phyloP scores from a whole-genome alignment of 2,888 invertebrate genomes.

The Drosophila quasianomalipes region DNA sequence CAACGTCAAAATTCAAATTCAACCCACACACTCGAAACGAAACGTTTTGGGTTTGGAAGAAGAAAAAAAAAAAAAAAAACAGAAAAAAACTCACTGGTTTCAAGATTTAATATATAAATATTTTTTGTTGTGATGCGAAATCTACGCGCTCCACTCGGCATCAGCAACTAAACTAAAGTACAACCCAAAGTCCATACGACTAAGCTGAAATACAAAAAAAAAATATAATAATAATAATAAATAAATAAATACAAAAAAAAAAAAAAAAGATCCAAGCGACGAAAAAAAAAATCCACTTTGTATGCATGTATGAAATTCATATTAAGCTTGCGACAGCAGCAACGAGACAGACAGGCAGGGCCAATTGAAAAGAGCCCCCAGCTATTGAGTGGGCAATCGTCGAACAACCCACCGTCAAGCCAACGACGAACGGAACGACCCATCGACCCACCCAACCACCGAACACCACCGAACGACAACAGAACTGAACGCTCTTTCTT shows the following conservation, averaged over 20 bases:
- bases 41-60: not conserved
- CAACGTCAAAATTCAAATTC: conserved; percentile 10
- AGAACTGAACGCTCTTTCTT: conserved; percentile 50
- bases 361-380: conserved; percentile 77
- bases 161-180: conserved; percentile 77
- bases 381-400: conserved; percentile 69
- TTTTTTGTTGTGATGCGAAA: conserved; percentile 52
- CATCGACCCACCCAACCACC: conserved; percentile 57
- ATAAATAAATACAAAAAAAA: conserved; percentile 20
- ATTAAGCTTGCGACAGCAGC: conserved; percentile 65
- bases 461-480: conserved; percentile 27
- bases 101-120: not conserved
- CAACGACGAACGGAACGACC: conserved; percentile 45
- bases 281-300: conserved; percentile 67
- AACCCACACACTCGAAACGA: conserved; percentile 5
- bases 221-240: conserved; percentile 35
- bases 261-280: conserved; percentile 28
- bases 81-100: conserved; percentile 15
- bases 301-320: conserved; percentile 77
- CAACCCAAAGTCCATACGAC: conserved; percentile 69
- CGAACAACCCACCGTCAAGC: conserved; percentile 48
- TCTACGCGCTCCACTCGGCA: conserved; percentile 74
- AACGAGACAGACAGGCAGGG: conserved; percentile 44
- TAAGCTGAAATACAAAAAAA: conserved; percentile 65
- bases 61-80: not conserved